Evolutionary conservation across 1,140 invertebrate species (phyloP), one percentile per base, ranked within the genome.

Genomic region (Phymastichus coffea): DNA sequence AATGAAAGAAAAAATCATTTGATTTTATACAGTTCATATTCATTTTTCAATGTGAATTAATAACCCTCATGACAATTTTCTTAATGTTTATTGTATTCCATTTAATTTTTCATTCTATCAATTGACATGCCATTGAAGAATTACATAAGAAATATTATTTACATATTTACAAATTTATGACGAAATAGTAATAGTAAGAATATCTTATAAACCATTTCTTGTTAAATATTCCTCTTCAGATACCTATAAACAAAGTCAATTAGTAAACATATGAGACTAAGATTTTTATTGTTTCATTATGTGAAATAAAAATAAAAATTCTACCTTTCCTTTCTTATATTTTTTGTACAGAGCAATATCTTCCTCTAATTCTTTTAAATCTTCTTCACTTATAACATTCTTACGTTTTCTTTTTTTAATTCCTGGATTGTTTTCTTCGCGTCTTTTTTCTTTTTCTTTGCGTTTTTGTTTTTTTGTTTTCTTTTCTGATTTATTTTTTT

Each of bases 291-390:
- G n/a, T n/a, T n/a, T n/a, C n/a, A n/a, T n/a, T n/a, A n/a, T n/a
- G n/a, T n/a, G n/a, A n/a, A n/a, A n/a, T n/a, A n/a, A n/a, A n/a
- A n/a, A n/a, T n/a, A n/a, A n/a, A n/a, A n/a, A n/a, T n/a, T n/a
- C n/a, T 71, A 79, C 74, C 72, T 95, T 96, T 69, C 90, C 88
- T 69, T 88, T 93, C 73, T 95, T 96, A 0, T 94, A 80, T 71
- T 93, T 94, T 73, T 96, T 97, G 17, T 96, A 82, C 28, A 97
- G 78, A 2, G 87, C 85, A 41, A 92, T 85, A 76, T 97, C 94
- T 61, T 87, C 87, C 6, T 86, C 87, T 25, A 97, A 74, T 70
- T 96, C 93, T 43, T 91, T 85, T n/a, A 93, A 72, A 64, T 97
- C 92, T 63, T 92, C 88, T 65, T 90, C 83, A 19, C 83, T 86